Evolutionary conservation across 1,140 invertebrate species (phyloP).

Genomic region (Macrosteles quadrilineatus): DNA sequence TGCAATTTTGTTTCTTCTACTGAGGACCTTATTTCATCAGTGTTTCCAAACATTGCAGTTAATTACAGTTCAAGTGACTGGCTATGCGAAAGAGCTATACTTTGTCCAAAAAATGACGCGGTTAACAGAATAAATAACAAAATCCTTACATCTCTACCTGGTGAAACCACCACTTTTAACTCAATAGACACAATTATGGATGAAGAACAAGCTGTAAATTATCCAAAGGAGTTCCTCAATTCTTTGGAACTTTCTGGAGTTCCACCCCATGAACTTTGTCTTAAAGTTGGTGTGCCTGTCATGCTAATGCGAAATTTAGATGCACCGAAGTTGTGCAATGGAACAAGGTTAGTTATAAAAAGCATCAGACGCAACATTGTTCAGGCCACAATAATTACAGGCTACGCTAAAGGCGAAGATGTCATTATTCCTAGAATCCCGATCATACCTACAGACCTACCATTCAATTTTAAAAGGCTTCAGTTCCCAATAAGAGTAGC

Average conservation of each 20-base stretch:
- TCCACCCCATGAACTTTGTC: background rate
- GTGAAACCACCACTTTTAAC: background rate
- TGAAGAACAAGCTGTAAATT: background rate
- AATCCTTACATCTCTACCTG: background rate
- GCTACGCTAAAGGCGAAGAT: background rate
- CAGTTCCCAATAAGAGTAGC: background rate
- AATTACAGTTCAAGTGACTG: background rate
- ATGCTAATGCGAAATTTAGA: background rate
- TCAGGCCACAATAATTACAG: background rate
- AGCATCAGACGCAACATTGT: background rate
- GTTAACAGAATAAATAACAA: background rate
- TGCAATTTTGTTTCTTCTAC: background rate
- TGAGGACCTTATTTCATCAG: background rate
- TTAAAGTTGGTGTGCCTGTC: background rate
- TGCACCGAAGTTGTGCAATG: too few species aligned
- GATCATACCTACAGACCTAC: background rate
- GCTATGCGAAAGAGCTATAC: background rate
- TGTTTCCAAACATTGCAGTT: background rate
- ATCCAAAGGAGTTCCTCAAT: background rate
- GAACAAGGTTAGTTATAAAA: background rate
- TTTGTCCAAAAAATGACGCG: background rate
- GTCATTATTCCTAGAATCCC: background rate
- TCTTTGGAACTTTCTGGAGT: background rate
- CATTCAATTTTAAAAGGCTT: background rate
- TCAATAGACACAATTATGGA: background rate